These are phyloP conservation scores for Venustaconcha ellipsiformis DNA, from an alignment of 1,140 invertebrate genomes.

Conservation along the genomic window DNA sequence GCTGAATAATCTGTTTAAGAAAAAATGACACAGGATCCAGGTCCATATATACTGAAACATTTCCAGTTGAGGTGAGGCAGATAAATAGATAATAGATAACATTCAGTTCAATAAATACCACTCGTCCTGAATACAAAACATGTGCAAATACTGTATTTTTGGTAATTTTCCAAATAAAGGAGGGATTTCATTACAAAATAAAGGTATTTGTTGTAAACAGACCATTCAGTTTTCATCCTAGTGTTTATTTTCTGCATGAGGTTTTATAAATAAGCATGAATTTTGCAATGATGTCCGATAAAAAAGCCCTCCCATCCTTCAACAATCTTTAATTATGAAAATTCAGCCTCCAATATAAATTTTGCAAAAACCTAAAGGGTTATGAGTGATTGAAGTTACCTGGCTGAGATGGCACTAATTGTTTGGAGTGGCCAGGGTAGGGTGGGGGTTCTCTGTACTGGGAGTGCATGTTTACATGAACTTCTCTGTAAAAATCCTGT, in stretches of 20 bases:
- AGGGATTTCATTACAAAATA: too few species aligned
- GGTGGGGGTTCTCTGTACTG: constrained; percentile 61
- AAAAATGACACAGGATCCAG: too few species aligned
- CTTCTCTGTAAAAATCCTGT: constrained; percentile 24
- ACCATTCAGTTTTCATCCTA: too few species aligned
- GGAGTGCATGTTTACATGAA: constrained; percentile 34
- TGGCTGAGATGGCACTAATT: constrained; percentile 38
- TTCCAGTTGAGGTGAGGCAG: too few species aligned
- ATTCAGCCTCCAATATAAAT: not conserved
- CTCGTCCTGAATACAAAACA: too few species aligned
- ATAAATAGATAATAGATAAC: too few species aligned
- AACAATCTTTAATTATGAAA: constrained; percentile 3
- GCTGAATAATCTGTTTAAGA: too few species aligned
- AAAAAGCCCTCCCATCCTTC: not conserved
- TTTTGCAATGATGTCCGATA: too few species aligned
- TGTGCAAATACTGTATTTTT: too few species aligned
- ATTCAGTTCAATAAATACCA: too few species aligned
- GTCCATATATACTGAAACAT: too few species aligned
- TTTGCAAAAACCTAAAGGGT: not conserved
- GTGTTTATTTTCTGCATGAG: not conserved
- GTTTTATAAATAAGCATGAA: not conserved
- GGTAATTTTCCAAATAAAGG: not conserved
- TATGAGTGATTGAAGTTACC: constrained; percentile 25
- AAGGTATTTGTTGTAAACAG: too few species aligned
- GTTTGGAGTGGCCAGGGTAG: constrained; percentile 61